Evolutionary conservation across 2,797 vertebrate genomes (phyloP).

Genomic region (Ctenochaetus hawaiiensis): DNA sequence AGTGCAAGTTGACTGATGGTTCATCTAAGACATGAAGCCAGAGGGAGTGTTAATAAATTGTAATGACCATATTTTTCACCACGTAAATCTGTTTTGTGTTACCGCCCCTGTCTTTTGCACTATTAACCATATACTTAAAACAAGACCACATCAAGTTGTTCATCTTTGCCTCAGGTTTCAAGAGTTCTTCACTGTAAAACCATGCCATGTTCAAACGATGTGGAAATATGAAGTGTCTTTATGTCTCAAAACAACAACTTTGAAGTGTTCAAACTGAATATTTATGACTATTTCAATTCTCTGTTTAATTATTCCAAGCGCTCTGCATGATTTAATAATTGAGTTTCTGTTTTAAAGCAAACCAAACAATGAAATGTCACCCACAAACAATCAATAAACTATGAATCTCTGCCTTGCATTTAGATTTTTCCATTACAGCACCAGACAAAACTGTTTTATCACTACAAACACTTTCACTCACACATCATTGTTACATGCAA

Average conservation of each 20-base stretch:
- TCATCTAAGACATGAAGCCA: not conserved
- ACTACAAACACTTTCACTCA: constrained; percentile 6
- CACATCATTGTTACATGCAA: not conserved
- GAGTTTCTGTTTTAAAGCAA: constrained; percentile 10
- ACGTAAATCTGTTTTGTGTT: not conserved
- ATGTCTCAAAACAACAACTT: constrained; percentile 9
- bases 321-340: constrained; percentile 21
- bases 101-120: not conserved
- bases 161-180: not conserved
- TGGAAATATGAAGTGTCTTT: constrained; percentile 7
- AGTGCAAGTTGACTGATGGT: constrained; percentile 23
- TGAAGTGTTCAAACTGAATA: not conserved
- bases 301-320: not conserved
- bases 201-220: constrained; percentile 4
- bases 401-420: not conserved
- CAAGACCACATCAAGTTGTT: not conserved
- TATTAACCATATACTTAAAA: not conserved
- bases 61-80: not conserved
- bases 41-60: too few relatives aligned
- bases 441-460: constrained; percentile 1
- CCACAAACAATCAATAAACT: constrained; percentile 11
- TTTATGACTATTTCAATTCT: not conserved
- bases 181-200: not conserved
- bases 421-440: not conserved
- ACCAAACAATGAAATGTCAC: not conserved